These are phyloP conservation scores for Phengaris alcon DNA, from an alignment of 2,888 invertebrate genomes.

Conservation along the genomic window DNA sequence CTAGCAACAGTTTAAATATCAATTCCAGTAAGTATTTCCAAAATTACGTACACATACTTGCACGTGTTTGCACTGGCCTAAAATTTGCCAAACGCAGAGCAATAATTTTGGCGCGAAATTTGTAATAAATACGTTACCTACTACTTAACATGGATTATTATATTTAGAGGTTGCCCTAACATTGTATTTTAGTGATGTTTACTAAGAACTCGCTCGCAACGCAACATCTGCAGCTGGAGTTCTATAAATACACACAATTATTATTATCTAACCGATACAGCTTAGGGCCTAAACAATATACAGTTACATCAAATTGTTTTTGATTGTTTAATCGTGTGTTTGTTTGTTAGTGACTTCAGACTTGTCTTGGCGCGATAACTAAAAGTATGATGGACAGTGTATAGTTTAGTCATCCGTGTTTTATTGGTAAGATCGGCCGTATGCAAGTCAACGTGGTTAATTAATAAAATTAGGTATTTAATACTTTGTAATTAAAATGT, in stretches of 20 bases:
- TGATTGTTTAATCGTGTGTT: not conserved
- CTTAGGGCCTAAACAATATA: not conserved
- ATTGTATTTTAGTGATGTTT: constrained; percentile 23
- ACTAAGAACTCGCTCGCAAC: constrained; percentile 13
- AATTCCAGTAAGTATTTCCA: too few species aligned
- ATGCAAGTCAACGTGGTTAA: too few species aligned
- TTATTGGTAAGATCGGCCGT: too few species aligned
- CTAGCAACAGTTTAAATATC: too few species aligned
- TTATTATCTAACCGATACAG: constrained; percentile 18
- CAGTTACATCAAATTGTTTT: constrained; percentile 10
- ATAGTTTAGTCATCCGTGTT: not conserved
- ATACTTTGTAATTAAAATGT: too few species aligned
- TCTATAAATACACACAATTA: constrained; percentile 13
- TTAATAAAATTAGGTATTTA: too few species aligned
- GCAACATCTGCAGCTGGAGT: constrained; percentile 14
- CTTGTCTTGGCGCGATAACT: not conserved
- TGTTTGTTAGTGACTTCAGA: not conserved
- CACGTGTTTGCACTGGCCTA: not conserved
- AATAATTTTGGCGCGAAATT: not conserved
- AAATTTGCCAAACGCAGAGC: not conserved
- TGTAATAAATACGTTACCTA: constrained; percentile 11
- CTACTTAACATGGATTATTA: constrained; percentile 19
- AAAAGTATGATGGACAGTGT: not conserved
- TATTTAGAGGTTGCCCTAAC: constrained; percentile 20
- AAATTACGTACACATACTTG: not conserved